Conservation (phyloP, 2,888 invertebrate genomes). For the Melieria omissa region DNA sequence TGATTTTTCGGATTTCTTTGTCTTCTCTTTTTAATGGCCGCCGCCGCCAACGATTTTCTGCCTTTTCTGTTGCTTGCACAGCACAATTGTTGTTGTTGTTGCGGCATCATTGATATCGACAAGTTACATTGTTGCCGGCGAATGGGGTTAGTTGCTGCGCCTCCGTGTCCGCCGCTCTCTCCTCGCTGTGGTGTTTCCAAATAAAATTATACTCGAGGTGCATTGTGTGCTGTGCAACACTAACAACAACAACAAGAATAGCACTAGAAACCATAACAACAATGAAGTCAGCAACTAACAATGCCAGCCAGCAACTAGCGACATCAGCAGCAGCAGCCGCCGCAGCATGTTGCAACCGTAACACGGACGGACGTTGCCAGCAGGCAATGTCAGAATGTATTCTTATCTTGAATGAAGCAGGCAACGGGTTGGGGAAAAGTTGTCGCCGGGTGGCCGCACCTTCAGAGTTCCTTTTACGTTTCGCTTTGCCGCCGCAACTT, state of each 20-base stretch:
- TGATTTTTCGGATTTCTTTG: too few species aligned
- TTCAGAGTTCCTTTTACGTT: neutral
- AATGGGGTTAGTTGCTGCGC: constrained; percentile 22
- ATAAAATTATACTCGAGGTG: constrained; percentile 4
- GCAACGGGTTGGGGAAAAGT: too few species aligned
- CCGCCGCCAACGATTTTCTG: too few species aligned
- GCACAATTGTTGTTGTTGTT: constrained; percentile 1
- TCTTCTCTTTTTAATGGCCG: too few species aligned
- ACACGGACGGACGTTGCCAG: constrained; percentile 18
- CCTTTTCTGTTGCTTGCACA: neutral
- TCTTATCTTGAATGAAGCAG: too few species aligned
- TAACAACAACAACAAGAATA: neutral
- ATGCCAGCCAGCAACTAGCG: neutral
- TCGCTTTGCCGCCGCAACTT: neutral
- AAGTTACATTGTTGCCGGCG: constrained; percentile 4
- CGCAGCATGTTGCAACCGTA: neutral
- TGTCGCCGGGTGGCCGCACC: neutral
- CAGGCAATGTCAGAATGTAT: constrained; percentile 18
- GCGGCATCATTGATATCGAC: constrained; percentile 17
- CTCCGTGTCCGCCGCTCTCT: neutral
- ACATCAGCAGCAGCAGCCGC: neutral
- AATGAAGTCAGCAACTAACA: neutral
- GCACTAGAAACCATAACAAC: neutral
- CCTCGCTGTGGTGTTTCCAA: neutral
- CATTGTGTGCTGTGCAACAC: neutral